Conservation (phyloP, 1,140 invertebrate species). For the Drosophila sechellia region DNA sequence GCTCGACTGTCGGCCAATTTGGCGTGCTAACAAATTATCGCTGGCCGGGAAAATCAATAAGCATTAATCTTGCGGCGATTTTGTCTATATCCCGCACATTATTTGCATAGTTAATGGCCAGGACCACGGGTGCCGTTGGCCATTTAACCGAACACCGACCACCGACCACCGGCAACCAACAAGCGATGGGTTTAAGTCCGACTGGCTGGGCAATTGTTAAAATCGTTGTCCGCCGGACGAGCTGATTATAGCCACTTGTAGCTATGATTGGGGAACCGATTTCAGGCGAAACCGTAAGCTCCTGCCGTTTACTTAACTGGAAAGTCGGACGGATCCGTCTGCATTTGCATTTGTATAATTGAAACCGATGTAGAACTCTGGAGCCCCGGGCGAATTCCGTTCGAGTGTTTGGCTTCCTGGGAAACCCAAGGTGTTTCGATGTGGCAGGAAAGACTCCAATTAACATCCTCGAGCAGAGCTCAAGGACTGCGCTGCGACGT, state of each 20-base stretch:
- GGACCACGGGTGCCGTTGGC: conserved; percentile 20
- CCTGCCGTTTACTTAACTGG: conserved; percentile 18
- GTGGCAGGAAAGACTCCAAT: conserved; percentile 12
- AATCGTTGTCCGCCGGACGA: conserved; percentile 25
- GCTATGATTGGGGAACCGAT: conserved; percentile 31
- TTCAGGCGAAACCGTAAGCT: conserved; percentile 1
- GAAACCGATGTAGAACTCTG: conserved; percentile 10
- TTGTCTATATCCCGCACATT: conserved; percentile 68
- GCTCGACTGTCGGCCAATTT: conserved; percentile 25
- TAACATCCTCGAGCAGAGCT: conserved; percentile 20
- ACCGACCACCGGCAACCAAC: conserved; percentile 45
- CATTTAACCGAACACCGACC: conserved; percentile 57
- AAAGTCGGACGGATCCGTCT: conserved; percentile 27
- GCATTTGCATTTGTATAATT: conserved; percentile 43
- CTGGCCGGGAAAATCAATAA: conserved; percentile 72
- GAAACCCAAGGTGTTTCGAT: neutral
- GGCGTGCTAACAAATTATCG: conserved; percentile 62
- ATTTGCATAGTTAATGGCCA: conserved; percentile 71
- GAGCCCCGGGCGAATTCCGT: conserved; percentile 7
- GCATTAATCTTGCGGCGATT: conserved; percentile 80
- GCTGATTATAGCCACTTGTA: conserved; percentile 26
- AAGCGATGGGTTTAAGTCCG: conserved; percentile 68
- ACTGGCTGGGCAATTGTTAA: conserved; percentile 58
- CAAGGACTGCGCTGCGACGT: conserved; percentile 25
- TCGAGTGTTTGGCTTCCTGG: conserved; percentile 19